These are phyloP conservation scores for Geothlypis trichas DNA, from an alignment of 2,113 vertebrate species.

Conservation along the genomic window DNA sequence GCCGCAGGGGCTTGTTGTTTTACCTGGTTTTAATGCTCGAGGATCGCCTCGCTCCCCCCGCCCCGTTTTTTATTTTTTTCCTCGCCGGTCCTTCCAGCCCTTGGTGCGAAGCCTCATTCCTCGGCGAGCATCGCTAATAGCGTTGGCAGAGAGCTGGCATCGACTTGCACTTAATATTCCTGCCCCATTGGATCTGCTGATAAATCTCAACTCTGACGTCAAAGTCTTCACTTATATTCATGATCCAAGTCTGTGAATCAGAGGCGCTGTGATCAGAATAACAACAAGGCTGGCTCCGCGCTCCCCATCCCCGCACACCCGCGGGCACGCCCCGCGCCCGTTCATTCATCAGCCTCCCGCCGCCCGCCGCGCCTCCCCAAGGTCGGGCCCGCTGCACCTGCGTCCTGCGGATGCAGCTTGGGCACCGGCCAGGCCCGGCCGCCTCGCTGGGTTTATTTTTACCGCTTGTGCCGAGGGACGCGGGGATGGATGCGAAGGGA, in stretches of 20 bases:
- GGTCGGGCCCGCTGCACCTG: conserved; percentile 24
- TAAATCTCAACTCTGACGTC: conserved; percentile 84
- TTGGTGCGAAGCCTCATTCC: conserved; percentile 62
- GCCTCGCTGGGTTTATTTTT: background rate
- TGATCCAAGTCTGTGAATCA: conserved; percentile 77
- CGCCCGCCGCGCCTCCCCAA: conserved; percentile 4
- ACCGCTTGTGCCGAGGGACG: background rate
- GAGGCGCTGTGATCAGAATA: conserved; percentile 73
- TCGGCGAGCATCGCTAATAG: conserved; percentile 69
- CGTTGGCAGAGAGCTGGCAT: conserved; percentile 67
- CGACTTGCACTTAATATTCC: conserved; percentile 77
- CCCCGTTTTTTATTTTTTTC: conserved; percentile 36
- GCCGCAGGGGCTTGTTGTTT: background rate
- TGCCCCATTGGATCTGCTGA: conserved; percentile 78
- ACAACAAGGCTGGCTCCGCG: conserved; percentile 43
- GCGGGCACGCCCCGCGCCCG: background rate
- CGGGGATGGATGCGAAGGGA: background rate
- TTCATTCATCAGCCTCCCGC: conserved; percentile 57
- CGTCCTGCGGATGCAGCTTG: background rate
- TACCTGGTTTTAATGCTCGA: conserved; percentile 17
- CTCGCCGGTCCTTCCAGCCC: conserved; percentile 39
- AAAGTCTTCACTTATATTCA: conserved; percentile 82
- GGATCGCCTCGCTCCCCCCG: background rate
- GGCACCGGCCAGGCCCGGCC: background rate
- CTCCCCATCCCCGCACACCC: conserved; percentile 7